phyloP scores from a whole-genome alignment of 2,797 vertebrate genomes.

The Falco novaeseelandiae region DNA sequence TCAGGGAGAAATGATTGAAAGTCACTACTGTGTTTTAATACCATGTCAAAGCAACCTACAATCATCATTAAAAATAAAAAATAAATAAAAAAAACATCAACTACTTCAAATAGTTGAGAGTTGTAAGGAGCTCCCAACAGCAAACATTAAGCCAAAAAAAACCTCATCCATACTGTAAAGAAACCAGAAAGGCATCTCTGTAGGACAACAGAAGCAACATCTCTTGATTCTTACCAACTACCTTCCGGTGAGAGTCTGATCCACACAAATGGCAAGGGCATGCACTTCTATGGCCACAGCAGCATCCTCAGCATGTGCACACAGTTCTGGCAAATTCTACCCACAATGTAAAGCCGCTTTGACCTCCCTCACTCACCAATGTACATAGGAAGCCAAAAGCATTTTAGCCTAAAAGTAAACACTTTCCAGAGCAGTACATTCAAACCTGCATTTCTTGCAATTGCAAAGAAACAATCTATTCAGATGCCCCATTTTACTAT shows the following conservation, averaged over 20 bases:
- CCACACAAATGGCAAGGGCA: neutral
- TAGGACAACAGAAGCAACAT: neutral
- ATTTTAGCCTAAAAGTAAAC: neutral
- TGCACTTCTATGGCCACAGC: fast-evolving
- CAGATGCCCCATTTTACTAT: neutral
- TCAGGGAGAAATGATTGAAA: neutral
- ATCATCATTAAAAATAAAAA: neutral
- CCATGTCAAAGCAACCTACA: neutral
- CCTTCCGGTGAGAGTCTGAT: neutral
- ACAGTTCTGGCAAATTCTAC: neutral
- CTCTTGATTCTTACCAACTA: neutral
- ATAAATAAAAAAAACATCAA: neutral
- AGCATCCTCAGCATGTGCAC: neutral
- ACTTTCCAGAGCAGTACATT: neutral
- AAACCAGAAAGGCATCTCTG: neutral
- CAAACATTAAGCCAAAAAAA: neutral
- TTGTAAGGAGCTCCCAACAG: neutral
- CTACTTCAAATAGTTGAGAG: neutral
- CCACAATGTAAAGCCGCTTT: neutral
- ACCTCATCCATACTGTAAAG: neutral
- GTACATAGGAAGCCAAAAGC: fast-evolving
- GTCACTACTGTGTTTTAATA: neutral
- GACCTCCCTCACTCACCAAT: neutral
- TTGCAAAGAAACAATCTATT: neutral
- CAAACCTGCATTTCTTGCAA: neutral